Evolutionary conservation across 2,113 vertebrate genomes (phyloP).

Genomic region (cattle (Bos taurus)): DNA sequence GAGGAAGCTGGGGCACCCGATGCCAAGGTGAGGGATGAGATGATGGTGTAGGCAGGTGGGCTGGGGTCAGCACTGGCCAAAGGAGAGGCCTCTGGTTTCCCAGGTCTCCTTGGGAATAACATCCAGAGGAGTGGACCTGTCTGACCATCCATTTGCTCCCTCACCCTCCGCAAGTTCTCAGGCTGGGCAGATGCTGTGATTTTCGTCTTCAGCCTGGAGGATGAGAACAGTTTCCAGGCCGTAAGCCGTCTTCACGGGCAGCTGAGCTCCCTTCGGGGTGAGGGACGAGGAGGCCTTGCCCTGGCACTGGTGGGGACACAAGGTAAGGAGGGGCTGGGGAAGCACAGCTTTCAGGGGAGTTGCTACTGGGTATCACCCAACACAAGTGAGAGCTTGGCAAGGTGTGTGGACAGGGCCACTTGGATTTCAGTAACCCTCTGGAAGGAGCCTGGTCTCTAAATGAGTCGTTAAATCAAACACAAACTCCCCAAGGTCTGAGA

Average conservation of each 20-base stretch:
- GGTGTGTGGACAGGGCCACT: not conserved
- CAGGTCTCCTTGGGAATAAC: not conserved
- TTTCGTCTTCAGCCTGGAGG: slow-evolving; percentile 97
- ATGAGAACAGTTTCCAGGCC: slow-evolving; percentile 94
- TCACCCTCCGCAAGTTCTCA: slow-evolving; percentile 84
- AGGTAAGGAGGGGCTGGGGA: slow-evolving; percentile 81
- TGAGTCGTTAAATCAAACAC: not conserved
- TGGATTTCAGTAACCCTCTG: not conserved
- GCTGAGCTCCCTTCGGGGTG: slow-evolving; percentile 82
- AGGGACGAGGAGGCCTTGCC: slow-evolving; percentile 87
- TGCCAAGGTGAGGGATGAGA: slow-evolving; percentile 82
- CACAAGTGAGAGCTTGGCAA: not conserved
- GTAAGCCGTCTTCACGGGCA: slow-evolving; percentile 87
- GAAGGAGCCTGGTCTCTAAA: not conserved
- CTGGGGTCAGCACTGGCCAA: not conserved
- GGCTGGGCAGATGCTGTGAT: slow-evolving; percentile 95
- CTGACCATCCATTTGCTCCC: slow-evolving; percentile 6
- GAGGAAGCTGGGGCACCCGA: slow-evolving; percentile 91
- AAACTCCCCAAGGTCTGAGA: not conserved
- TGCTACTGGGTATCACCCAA: not conserved
- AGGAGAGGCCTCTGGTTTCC: not conserved
- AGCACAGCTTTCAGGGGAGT: not conserved
- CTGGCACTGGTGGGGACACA: slow-evolving; percentile 91
- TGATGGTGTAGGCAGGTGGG: not conserved
- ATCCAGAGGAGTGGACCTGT: not conserved